These are phyloP conservation scores for Rhagonycha lutea DNA, from an alignment of 2,888 invertebrate genomes.

Conservation along the genomic window DNA sequence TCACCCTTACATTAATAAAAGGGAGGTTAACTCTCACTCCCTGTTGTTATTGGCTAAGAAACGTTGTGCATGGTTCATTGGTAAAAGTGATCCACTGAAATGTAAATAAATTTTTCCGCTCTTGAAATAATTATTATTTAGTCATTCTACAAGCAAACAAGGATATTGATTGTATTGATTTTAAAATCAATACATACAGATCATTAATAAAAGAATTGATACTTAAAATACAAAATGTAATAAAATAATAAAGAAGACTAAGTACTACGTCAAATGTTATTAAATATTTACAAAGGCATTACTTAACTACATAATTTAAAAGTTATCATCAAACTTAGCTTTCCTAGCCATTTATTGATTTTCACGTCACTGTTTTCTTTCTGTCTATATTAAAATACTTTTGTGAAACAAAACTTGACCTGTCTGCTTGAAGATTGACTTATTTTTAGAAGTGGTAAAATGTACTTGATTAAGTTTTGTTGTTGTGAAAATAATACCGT, in stretches of 20 bases:
- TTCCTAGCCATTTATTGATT: constrained; percentile 20
- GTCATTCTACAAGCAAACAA: not conserved
- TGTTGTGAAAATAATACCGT: not conserved
- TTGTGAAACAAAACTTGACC: not conserved
- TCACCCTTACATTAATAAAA: not conserved
- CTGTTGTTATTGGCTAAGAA: not conserved
- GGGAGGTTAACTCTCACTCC: not conserved
- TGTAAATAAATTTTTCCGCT: not conserved
- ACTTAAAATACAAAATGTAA: not conserved
- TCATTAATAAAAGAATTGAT: not conserved
- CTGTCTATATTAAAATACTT: constrained; percentile 2
- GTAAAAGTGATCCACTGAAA: not conserved
- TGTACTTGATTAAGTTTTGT: not conserved
- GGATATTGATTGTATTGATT: not conserved
- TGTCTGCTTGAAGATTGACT: not conserved
- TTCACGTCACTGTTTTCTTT: constrained; percentile 9
- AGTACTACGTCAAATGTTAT: not conserved
- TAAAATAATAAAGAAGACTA: constrained; percentile 3
- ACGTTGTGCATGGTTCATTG: not conserved
- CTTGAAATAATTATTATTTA: not conserved
- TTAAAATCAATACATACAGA: not conserved
- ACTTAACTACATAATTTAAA: constrained; percentile 13
- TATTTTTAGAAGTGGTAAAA: not conserved
- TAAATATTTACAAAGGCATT: not conserved
- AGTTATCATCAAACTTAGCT: constrained; percentile 14